A percentile compares a stretch with the other conserved stretches of the same genome.
Conservation (phyloP, 2,888 invertebrate genomes). For the Laspeyria flexula region DNA sequence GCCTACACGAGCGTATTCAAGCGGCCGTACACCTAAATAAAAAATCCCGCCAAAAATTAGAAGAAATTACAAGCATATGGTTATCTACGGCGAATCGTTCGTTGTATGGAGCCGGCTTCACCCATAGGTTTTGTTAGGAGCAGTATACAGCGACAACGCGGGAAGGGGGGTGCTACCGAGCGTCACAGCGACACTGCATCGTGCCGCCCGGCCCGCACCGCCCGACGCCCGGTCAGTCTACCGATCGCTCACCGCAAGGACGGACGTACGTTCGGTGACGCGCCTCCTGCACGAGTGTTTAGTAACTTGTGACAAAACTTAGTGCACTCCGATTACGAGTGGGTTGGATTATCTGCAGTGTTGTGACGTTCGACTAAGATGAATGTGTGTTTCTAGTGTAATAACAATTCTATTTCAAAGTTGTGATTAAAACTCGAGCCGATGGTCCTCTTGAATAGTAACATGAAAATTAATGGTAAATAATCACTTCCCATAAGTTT, state of each 20-base stretch:
- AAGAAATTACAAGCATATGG: constrained; percentile 69
- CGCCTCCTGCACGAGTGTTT: constrained; percentile 48
- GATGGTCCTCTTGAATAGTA: constrained; percentile 85
- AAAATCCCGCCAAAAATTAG: constrained; percentile 66
- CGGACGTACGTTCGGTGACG: constrained; percentile 47
- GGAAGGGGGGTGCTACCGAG: constrained; percentile 61
- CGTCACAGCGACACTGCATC: constrained; percentile 43
- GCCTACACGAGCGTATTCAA: too few species aligned
- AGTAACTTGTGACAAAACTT: constrained; percentile 73
- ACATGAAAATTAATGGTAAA: constrained; percentile 85
- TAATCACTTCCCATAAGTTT: constrained; percentile 58
- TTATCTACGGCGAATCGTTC: constrained; percentile 67
- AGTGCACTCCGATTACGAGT: constrained; percentile 60
- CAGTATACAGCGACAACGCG: constrained; percentile 55
- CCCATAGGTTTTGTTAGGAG: constrained; percentile 70
- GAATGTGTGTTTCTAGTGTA: constrained; percentile 68
- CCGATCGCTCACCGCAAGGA: constrained; percentile 54
- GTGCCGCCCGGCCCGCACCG: constrained; percentile 36
- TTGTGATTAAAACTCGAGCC: constrained; percentile 66
- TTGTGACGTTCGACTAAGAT: constrained; percentile 69
- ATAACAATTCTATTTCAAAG: constrained; percentile 52
- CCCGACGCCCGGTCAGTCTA: constrained; percentile 59
- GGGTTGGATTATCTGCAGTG: constrained; percentile 78
- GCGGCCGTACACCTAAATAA: constrained; percentile 51
- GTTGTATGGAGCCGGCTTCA: constrained; percentile 57